phyloP scores from a whole-genome alignment of 53 echinoderm and acorn worm genomes.

The Patiria pectinifera region DNA sequence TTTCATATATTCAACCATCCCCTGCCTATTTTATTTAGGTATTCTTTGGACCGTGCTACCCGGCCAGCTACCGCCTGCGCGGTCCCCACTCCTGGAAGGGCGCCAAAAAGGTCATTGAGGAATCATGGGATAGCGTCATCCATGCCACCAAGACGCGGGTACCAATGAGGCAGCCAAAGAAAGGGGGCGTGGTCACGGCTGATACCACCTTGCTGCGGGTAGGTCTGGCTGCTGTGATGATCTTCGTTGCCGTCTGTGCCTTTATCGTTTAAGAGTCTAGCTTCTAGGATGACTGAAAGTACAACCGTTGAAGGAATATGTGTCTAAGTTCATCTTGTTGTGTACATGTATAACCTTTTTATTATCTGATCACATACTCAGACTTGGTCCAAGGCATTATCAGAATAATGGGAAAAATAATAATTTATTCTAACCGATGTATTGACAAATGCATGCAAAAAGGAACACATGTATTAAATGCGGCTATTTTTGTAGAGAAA shows the following conservation, averaged over 20 bases:
- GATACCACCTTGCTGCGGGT: neutral
- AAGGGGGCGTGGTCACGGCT: neutral
- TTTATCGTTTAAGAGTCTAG: neutral
- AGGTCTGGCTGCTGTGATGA: neutral
- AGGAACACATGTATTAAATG: too few relatives aligned
- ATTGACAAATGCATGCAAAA: too few relatives aligned
- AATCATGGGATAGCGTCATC: conserved; percentile 64
- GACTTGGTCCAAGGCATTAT: too few relatives aligned
- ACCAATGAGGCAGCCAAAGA: conserved; percentile 1
- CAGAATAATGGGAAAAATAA: too few relatives aligned
- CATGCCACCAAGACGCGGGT: conserved; percentile 64
- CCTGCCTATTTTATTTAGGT: conserved; percentile 5
- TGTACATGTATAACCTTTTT: too few relatives aligned
- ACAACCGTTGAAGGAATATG: too few relatives aligned
- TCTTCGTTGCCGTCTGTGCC: neutral
- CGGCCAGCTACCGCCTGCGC: conserved; percentile 71
- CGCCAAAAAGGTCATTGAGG: conserved; percentile 56
- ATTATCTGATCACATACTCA: too few relatives aligned
- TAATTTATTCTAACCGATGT: too few relatives aligned
- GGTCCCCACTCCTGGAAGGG: conserved; percentile 75
- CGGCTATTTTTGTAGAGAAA: too few relatives aligned
- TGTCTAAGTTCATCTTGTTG: too few relatives aligned
- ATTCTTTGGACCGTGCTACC: conserved; percentile 77
- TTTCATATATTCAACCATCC: neutral
- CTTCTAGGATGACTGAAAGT: too few relatives aligned